Percentiles rank a stretch among this genome's conserved stretches.
phyloP scores from a whole-genome alignment of 2,113 vertebrate genomes.

The Fulica atra region DNA sequence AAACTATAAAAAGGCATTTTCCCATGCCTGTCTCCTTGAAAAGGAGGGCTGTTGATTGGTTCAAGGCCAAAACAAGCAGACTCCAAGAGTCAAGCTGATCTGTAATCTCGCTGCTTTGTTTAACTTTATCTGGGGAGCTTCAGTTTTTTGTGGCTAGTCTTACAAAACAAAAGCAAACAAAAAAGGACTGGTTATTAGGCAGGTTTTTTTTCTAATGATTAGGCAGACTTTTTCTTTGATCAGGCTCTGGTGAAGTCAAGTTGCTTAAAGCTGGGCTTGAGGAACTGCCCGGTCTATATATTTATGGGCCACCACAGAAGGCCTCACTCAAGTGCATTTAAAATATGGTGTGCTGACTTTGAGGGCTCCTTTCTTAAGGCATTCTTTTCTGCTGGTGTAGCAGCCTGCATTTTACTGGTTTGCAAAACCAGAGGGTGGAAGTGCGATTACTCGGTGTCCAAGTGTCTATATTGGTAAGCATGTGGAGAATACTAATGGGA shows the following conservation, averaged over 20 bases:
- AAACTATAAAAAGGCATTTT: not conserved
- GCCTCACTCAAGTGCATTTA: not conserved
- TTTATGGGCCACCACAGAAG: not conserved
- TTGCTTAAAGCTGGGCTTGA: not conserved
- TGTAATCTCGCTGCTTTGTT: slow-evolving; percentile 14
- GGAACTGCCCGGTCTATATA: not conserved
- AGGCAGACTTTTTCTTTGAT: not conserved
- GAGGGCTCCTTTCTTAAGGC: not conserved
- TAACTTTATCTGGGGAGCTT: slow-evolving; percentile 11
- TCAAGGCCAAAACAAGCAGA: slow-evolving; percentile 13
- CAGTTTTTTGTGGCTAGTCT: not conserved
- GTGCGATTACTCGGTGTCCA: not conserved
- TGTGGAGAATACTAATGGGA: not conserved
- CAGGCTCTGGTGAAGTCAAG: not conserved
- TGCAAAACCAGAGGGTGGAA: not conserved
- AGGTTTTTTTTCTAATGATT: not conserved
- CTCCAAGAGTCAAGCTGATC: not conserved
- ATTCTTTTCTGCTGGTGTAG: not conserved
- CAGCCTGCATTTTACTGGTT: not conserved
- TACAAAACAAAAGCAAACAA: slow-evolving; percentile 28
- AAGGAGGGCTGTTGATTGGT: not conserved
- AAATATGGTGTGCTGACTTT: not conserved
- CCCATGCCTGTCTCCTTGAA: not conserved
- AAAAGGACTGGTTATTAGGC: not conserved
- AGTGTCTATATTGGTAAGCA: not conserved